Evolutionary conservation across 2,113 vertebrate species (phyloP).

Genomic region (Urocolius indicus): DNA sequence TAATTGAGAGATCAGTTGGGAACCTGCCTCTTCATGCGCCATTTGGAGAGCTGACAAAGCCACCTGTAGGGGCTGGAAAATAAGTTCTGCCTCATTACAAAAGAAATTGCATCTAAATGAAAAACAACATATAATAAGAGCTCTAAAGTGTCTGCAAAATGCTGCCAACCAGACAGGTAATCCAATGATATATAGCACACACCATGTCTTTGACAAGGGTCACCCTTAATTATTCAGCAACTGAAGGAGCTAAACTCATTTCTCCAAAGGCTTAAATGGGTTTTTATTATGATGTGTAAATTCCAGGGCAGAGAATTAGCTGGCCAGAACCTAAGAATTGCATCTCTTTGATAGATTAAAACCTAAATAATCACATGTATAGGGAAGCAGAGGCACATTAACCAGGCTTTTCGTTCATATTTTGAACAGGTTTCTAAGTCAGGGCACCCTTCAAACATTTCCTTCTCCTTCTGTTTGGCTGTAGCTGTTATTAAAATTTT

Average conservation of each 20-base stretch:
- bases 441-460: neutral
- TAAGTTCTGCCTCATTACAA: conserved; percentile 66
- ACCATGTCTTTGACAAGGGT: neutral
- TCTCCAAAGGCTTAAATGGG: neutral
- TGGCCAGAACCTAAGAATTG: neutral
- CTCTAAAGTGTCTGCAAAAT: neutral
- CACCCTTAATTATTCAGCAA: conserved; percentile 21
- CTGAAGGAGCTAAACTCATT: neutral
- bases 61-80: conserved; percentile 56
- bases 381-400: neutral
- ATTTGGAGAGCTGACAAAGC: conserved; percentile 49
- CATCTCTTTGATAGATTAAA: conserved; percentile 13
- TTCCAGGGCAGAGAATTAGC: conserved; percentile 19
- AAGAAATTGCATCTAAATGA: conserved; percentile 63
- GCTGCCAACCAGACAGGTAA: conserved; percentile 28
- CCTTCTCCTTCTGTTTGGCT: neutral
- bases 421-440: neutral
- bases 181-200: neutral
- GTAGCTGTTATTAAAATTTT: neutral
- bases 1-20: conserved; percentile 28
- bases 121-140: conserved; percentile 16
- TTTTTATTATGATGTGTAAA: conserved; percentile 14
- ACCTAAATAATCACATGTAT: neutral
- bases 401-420: neutral
- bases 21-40: neutral